phyloP scores from a whole-genome alignment of 1,140 invertebrate species.

The Drosophila mojavensis region DNA sequence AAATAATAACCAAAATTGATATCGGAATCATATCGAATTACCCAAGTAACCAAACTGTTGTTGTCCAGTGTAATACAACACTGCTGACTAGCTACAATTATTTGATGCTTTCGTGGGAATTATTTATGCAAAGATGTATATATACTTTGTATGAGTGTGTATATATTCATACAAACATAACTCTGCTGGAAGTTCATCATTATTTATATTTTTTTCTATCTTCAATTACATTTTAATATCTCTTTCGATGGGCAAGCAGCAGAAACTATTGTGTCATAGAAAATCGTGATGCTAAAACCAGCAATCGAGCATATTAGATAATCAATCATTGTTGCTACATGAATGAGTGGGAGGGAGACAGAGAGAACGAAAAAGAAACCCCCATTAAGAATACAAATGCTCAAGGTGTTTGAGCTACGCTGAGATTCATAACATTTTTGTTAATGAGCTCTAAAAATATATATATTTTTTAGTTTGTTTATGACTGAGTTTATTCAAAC shows the following conservation, averaged over 20 bases:
- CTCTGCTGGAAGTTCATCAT: neutral
- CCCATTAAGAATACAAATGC: neutral
- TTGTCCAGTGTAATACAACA: too few species aligned
- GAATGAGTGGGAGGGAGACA: neutral
- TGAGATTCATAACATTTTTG: neutral
- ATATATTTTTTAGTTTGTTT: neutral
- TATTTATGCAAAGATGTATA: neutral
- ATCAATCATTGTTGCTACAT: constrained; percentile 32
- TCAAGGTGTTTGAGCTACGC: constrained; percentile 5
- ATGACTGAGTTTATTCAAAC: neutral
- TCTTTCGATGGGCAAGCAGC: constrained; percentile 14
- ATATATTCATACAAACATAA: too few species aligned
- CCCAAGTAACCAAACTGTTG: too few species aligned
- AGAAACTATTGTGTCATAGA: constrained; percentile 25
- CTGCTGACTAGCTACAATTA: too few species aligned
- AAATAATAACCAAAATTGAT: too few species aligned
- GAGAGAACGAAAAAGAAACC: neutral
- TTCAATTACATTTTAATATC: constrained; percentile 20
- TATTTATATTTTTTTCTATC: neutral
- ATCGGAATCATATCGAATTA: too few species aligned
- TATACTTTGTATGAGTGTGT: neutral
- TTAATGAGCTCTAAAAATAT: neutral
- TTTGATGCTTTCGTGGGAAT: constrained; percentile 11
- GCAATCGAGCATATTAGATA: constrained; percentile 25
- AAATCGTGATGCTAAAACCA: constrained; percentile 33